Base-by-base conservation (phyloP, 2,113 vertebrate species). In the Sapayoa aenigma region DNA sequence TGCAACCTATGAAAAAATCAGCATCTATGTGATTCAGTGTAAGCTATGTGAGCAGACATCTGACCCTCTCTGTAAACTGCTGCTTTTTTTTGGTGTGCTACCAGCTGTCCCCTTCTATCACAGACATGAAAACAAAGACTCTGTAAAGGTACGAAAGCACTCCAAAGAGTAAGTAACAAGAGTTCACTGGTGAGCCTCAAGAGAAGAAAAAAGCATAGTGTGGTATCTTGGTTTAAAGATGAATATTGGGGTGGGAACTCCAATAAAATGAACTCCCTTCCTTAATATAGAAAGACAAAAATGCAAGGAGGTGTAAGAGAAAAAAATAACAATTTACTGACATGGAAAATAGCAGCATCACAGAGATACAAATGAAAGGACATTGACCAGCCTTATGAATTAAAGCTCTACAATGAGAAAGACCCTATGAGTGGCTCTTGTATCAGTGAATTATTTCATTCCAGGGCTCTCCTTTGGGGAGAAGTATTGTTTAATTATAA, bases 401-500 rank as follows among this genome's bases (percentile, higher is more conserved):
- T 50, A 37, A 68, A 91, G 44, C 20, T 62, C 14, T 28, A 12
- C 14, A 35, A 41, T 3, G 17, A 80, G 35, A 82, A 84, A 67
- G 19, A 10, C 47, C 2, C 1, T 0, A 0, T 25, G 11, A 16
- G 12, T 24, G 69, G 58, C 71, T 87, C 62, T 56, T 8, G 11
- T 74, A 6, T 2, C 62, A 71, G 30, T 20, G 20, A 84, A 49
- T 81, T 19, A 60, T 11, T 56, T 81, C 65, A 39, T 71, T 65
- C 33, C 31, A 42, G 22, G 46, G 28, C 41, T 27, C 11, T 87
- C 41, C 63, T 94, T 25, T 71, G 46, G 71, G 37, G 37, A 88
- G n/a, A 86, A 90, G 35, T 37, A 47, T 25, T 42, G 46, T 37
- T 84, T 52, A 89, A 93, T 85, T 82, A 52, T 23, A 93, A 67